Evolutionary conservation across 1,140 invertebrate species (phyloP), one percentile per base, ranked within the genome.

Genomic region (Tetraneura akinire): DNA sequence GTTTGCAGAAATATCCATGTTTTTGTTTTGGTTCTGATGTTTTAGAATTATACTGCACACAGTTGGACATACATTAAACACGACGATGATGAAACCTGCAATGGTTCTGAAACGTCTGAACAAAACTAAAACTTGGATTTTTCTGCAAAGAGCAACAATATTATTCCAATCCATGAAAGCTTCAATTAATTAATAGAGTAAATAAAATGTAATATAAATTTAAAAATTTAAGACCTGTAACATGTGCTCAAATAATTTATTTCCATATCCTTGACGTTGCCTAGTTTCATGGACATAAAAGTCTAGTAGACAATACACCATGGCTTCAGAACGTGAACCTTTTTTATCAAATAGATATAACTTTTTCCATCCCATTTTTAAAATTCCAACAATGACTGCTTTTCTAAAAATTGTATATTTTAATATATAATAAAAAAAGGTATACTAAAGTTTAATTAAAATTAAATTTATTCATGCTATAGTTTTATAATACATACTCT

Each of bases 341-440:
- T 87, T 85, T 82, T 89, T 87, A 85, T 96, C 93, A 84, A 93
- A 93, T 51, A 96, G 88, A 85, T 94, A 96, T 16, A 97, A 86
- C 84, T 92, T 91, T 86, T 96, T 96, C 64, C 88, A 88, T 60
- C 94, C 94, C 13, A 94, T 90, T 87, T 96, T 96, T 37, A 96
- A 85, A 80, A 96, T 86, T 0, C 94, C 95, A 62, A 94, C 88
- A 26, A 81, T 55, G 6, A 73, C 80, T 64, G 37, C 16, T 94
- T 89, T 60, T 87, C 87, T 26, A 92, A 91, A 76, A 89, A 86
- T 3, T 26, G 8, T 13, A 13, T 14, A 29, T 29, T 14, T 1
- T 9, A 57, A 4, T 37, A 37, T 37, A 4, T 37, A 37, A 37
- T n/a, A n/a, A n/a, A n/a, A n/a, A n/a, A n/a, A n/a, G n/a, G 8